These are phyloP conservation scores for Agrotis ipsilon DNA, from an alignment of 2,888 invertebrate genomes.

Conservation along the genomic window DNA sequence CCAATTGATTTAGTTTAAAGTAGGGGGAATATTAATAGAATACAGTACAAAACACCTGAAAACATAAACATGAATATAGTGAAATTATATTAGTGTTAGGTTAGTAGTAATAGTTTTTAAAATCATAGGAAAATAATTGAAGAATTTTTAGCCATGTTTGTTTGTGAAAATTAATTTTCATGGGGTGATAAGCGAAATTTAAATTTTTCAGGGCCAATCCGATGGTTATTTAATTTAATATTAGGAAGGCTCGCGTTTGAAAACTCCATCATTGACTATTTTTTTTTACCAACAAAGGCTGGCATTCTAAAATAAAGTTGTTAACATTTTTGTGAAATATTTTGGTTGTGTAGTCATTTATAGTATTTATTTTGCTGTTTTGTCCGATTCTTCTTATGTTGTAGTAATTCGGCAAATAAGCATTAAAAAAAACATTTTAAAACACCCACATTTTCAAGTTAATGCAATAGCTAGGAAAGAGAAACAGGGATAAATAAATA, in stretches of 20 bases:
- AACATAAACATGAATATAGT: conserved; percentile 79
- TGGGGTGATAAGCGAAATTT: not conserved
- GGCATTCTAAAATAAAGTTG: not conserved
- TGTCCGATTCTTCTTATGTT: not conserved
- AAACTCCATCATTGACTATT: no score
- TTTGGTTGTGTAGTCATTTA: not conserved
- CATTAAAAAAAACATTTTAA: not conserved
- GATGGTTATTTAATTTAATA: not conserved
- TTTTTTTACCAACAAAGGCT: not conserved
- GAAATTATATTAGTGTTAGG: conserved; percentile 53
- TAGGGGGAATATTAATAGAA: conserved; percentile 81
- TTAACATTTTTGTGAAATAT: not conserved
- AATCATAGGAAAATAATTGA: conserved; percentile 21
- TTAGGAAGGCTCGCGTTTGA: not conserved
- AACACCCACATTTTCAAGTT: not conserved
- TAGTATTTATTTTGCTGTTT: not conserved
- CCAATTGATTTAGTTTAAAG: conserved; percentile 75
- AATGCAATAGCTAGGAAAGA: conserved; percentile 10
- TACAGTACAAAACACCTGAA: conserved; percentile 82
- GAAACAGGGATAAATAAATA: conserved; percentile 20
- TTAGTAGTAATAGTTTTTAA: conserved; percentile 32
- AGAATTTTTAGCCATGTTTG: not conserved
- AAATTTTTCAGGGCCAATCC: not conserved
- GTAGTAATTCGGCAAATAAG: no score
- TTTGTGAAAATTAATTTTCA: not conserved